Evolutionary conservation across 2,797 vertebrate species (phyloP), one percentile per base, ranked within the genome.

Genomic region (Sitta carolinensis): DNA sequence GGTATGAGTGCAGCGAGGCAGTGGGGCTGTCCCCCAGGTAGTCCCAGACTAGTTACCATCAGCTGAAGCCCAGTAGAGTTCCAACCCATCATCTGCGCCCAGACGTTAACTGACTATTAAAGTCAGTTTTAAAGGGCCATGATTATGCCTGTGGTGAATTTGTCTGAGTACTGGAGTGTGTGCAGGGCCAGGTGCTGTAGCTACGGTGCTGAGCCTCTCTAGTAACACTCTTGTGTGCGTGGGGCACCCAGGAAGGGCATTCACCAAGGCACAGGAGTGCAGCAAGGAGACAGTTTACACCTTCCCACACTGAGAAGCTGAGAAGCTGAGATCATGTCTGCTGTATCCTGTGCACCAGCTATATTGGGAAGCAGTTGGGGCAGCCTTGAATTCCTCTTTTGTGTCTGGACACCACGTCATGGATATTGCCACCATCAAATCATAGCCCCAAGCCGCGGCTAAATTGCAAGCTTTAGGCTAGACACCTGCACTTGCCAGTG

Each of bases 271-370:
- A 26, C 15, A 83, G 61, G 6, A 74, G 45, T 50, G 72, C 63
- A 68, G 59, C 7, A 11, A 61, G 68, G 68, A 92, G 59, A 77
- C 63, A 74, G 68, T 57, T 85, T 26, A 3, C 75, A 85, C 75
- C 81, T 84, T 85, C 91, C 95, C 91, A 95, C 78, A 4, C 84
- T 36, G 36, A 36, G 36, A 36, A 36, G 8, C 36, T 36, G 36
- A 36, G 36, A 36, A 94, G 75, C 93, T 96, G 95, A 96, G 91
- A 74, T 91, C 91, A 93, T 83, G 95, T 95, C 95, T 96, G 89
- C 69, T 83, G 1, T 12, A 32, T 48, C 59, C 61, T 73, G 81
- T 69, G 63, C 36, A 55, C 67, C 91, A 83, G 64, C 94, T 92
- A 54, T 79, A 84, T 67, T 74, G 64, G 81, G 87, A 87, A 90